Conservation (phyloP, 1,140 invertebrate genomes). For the Brachionus rotundiformis region DNA sequence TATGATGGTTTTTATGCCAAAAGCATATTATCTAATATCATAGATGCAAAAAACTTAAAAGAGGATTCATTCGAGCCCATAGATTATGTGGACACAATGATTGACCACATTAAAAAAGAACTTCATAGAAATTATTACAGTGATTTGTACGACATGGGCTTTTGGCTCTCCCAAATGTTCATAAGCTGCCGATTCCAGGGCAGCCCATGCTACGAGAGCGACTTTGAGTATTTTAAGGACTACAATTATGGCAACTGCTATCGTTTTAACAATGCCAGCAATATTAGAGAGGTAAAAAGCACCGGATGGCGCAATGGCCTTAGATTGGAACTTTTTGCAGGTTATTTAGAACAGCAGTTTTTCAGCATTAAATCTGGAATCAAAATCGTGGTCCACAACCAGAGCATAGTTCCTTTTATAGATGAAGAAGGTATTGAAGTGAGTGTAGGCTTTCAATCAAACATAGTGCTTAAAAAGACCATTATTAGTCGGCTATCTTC, state of each 20-base stretch:
- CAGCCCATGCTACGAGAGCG: not conserved
- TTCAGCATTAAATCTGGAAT: conserved; percentile 19
- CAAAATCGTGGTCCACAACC: conserved; percentile 2
- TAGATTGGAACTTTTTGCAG: not conserved
- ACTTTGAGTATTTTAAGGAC: conserved; percentile 24
- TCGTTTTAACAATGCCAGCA: not conserved
- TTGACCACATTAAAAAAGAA: not conserved
- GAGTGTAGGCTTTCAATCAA: not conserved
- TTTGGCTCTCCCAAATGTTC: conserved; percentile 13
- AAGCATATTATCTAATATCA: not conserved
- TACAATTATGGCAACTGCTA: conserved; percentile 43
- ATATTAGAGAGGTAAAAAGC: not conserved
- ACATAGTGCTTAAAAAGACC: not conserved
- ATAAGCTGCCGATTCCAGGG: conserved; percentile 13
- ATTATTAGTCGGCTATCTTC: not conserved
- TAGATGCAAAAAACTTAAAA: not conserved
- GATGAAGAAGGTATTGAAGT: conserved; percentile 38
- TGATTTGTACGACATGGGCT: not conserved
- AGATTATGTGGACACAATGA: not conserved
- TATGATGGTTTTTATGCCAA: not conserved
- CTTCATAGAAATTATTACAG: not conserved
- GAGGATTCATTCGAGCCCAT: not conserved
- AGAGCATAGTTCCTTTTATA: not conserved
- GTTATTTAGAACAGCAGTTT: not conserved
- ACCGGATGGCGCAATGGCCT: conserved; percentile 19